Conservation (phyloP, 2,797 vertebrate species). For the Gymnopithys bicolor region DNA sequence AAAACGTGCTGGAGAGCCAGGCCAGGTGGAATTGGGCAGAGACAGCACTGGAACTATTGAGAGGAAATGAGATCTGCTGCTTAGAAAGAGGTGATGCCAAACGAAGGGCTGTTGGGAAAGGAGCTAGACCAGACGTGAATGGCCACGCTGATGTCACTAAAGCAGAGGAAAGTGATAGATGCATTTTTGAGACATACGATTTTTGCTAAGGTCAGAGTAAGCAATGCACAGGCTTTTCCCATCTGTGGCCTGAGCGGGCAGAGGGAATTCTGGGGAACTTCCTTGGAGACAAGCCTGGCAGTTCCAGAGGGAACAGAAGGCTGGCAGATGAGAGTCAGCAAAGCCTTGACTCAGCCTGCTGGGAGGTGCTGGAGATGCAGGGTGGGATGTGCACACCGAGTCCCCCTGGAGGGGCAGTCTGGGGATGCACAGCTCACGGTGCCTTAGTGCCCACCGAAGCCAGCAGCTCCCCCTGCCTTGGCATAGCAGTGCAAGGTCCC, state of each 20-base stretch:
- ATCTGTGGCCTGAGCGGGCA: neutral
- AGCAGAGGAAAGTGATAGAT: neutral
- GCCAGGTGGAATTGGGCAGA: neutral
- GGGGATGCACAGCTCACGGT: neutral
- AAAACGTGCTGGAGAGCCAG: neutral
- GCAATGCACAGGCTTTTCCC: neutral
- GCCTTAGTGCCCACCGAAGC: neutral
- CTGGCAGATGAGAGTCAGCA: neutral
- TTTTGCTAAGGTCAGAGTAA: neutral
- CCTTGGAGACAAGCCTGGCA: neutral
- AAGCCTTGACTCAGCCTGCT: neutral
- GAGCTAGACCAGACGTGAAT: neutral
- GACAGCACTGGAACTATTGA: rapidly evolving
- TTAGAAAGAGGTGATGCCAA: neutral
- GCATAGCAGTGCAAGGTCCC: neutral
- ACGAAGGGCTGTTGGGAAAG: neutral
- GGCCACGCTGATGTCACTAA: neutral
- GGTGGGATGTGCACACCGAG: rapidly evolving
- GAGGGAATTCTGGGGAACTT: neutral
- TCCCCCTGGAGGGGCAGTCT: neutral
- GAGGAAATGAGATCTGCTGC: neutral
- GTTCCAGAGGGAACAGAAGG: neutral
- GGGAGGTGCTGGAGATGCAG: neutral
- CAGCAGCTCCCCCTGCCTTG: neutral
- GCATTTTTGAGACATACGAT: neutral